Evolutionary conservation across 2,113 vertebrate species (phyloP).

Genomic region (Abramis brama): DNA sequence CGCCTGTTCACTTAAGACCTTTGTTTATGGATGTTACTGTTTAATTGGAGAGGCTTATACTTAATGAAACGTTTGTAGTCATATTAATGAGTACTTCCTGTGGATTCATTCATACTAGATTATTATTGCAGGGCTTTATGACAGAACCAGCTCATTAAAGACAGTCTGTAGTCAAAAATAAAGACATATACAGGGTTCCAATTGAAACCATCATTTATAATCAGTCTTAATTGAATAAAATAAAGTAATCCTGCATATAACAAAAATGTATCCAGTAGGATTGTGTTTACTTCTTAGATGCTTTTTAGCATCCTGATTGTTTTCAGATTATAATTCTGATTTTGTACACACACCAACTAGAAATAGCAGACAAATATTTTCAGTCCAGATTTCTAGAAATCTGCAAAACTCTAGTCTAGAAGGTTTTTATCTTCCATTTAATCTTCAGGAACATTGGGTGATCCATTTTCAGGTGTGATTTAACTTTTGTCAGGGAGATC

Average conservation of each 20-base stretch:
- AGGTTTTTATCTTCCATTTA: not conserved
- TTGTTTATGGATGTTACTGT: conserved; percentile 2
- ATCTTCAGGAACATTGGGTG: not conserved
- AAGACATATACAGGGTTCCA: not conserved
- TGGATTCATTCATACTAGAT: not conserved
- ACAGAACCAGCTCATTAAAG: not conserved
- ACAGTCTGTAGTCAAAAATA: not conserved
- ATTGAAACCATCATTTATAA: not conserved
- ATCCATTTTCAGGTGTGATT: not conserved
- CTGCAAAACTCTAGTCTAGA: not conserved
- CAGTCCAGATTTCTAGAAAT: not conserved
- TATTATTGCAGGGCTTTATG: not conserved
- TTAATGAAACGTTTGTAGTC: not conserved
- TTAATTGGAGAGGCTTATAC: not conserved
- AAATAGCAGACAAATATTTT: not conserved
- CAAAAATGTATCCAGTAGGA: not conserved
- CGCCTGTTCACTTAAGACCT: conserved; percentile 19
- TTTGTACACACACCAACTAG: not conserved
- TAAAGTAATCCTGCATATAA: not conserved
- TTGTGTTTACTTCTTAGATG: not conserved
- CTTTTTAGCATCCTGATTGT: not conserved
- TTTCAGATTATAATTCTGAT: not conserved
- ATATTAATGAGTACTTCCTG: not conserved
- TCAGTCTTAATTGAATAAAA: not conserved
- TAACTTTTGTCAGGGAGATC: conserved; percentile 3